Percentiles rank a stretch among this genome's conserved stretches.
These are phyloP conservation scores for Notarius lentiginosus DNA, from an alignment of 2,113 vertebrate genomes.

Conservation along the genomic window DNA sequence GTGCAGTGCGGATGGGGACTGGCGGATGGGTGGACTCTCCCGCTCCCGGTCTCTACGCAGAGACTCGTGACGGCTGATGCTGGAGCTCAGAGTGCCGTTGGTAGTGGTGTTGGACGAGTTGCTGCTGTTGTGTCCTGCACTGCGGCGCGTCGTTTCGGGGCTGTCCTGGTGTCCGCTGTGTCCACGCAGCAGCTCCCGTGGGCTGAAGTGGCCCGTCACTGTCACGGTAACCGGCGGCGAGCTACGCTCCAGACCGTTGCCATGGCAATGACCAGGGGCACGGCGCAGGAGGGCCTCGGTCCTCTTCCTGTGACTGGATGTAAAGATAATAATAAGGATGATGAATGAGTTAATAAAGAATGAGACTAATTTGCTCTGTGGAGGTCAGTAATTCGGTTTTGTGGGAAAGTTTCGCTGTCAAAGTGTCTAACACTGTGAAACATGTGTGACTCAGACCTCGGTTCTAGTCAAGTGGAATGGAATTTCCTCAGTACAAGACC, in stretches of 20 bases:
- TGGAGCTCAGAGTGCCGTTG: constrained; percentile 85
- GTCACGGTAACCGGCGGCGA: constrained; percentile 83
- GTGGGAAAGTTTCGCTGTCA: neutral
- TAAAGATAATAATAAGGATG: neutral
- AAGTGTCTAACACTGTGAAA: constrained; percentile 4
- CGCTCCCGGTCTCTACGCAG: constrained; percentile 75
- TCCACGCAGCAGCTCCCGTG: constrained; percentile 85
- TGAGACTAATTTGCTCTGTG: neutral
- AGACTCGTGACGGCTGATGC: constrained; percentile 87
- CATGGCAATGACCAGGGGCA: constrained; percentile 82
- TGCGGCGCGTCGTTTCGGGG: constrained; percentile 83
- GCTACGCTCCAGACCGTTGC: constrained; percentile 84
- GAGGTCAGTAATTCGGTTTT: constrained; percentile 1
- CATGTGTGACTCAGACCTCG: neutral
- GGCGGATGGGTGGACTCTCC: constrained; percentile 89
- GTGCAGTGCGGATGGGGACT: constrained; percentile 90
- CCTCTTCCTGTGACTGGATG: constrained; percentile 80
- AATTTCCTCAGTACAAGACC: constrained; percentile 7
- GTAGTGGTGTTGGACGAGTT: neutral
- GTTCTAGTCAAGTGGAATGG: neutral
- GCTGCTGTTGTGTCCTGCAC: constrained; percentile 24
- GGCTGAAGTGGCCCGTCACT: constrained; percentile 83
- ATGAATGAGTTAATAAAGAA: neutral
- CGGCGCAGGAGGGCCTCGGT: constrained; percentile 81
- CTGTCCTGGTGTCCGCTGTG: constrained; percentile 82